Conservation (phyloP, 2,113 vertebrate species). For the Chinchilla lanigera region DNA sequence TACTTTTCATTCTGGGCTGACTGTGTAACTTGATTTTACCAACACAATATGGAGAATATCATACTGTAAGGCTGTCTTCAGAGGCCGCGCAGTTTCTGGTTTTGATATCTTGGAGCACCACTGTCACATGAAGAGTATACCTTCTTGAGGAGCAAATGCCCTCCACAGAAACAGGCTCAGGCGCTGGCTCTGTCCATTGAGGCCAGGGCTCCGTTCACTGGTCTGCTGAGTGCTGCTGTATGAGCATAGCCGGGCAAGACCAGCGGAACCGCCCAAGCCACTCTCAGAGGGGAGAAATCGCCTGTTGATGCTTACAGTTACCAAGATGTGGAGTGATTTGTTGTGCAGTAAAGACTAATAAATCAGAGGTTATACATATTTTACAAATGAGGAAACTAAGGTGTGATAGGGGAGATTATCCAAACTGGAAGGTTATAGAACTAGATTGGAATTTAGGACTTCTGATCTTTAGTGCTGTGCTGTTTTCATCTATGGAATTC, state of each 20-base stretch:
- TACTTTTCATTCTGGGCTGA: background rate
- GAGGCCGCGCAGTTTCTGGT: background rate
- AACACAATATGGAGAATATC: background rate
- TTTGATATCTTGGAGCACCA: background rate
- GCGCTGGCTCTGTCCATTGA: background rate
- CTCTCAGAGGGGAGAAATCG: background rate
- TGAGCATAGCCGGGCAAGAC: background rate
- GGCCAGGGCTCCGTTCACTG: background rate
- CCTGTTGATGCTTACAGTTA: background rate
- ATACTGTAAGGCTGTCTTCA: background rate
- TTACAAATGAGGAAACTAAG: background rate
- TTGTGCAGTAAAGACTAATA: background rate
- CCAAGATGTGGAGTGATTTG: background rate
- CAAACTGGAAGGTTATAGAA: background rate
- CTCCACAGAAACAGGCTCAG: background rate
- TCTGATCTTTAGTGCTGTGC: background rate
- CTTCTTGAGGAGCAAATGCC: background rate
- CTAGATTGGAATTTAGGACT: background rate
- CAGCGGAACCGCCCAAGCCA: background rate
- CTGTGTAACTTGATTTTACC: background rate
- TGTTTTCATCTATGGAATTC: background rate
- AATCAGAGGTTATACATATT: background rate
- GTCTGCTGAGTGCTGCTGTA: background rate
- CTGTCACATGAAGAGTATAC: background rate
- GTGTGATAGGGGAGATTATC: background rate